Evolutionary conservation across 2,888 invertebrate genomes (phyloP).

Genomic region (Phyllotreta cruciferae): DNA sequence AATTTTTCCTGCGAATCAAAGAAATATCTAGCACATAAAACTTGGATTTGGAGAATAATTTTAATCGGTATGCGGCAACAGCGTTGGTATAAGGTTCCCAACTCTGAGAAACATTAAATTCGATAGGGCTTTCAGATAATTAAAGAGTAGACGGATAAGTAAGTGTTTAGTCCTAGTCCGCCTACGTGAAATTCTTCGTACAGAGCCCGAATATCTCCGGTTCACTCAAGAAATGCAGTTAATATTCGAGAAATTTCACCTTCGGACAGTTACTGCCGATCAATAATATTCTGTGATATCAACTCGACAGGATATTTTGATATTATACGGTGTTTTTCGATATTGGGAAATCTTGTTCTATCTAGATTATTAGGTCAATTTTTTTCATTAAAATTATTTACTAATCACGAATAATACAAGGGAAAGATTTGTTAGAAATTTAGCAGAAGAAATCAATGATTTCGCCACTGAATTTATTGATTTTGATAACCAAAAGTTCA

Average conservation of each 20-base stretch:
- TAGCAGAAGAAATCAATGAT: too few species aligned
- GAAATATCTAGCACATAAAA: neutral
- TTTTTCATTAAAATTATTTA: too few species aligned
- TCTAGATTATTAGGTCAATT: too few species aligned
- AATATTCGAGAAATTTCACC: constrained; percentile 40
- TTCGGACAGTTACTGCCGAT: constrained; percentile 30
- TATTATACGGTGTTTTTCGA: constrained; percentile 4
- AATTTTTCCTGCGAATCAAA: neutral
- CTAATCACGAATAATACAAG: too few species aligned
- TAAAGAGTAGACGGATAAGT: constrained; percentile 57
- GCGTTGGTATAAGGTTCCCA: constrained; percentile 24
- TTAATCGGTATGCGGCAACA: constrained; percentile 28
- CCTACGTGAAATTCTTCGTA: constrained; percentile 46
- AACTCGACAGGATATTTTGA: constrained; percentile 11
- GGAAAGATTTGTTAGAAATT: too few species aligned
- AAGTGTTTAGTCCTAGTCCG: constrained; percentile 48
- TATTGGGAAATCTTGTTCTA: neutral
- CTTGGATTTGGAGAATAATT: neutral
- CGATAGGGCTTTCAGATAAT: constrained; percentile 58
- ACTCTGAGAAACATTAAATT: constrained; percentile 52
- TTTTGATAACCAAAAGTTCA: too few species aligned
- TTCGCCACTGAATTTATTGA: too few species aligned
- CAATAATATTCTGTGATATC: constrained; percentile 31
- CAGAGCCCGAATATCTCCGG: constrained; percentile 26
- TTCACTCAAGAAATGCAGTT: constrained; percentile 34